phyloP scores from a whole-genome alignment of 2,113 vertebrate genomes.

The Pachyramphus minor region DNA sequence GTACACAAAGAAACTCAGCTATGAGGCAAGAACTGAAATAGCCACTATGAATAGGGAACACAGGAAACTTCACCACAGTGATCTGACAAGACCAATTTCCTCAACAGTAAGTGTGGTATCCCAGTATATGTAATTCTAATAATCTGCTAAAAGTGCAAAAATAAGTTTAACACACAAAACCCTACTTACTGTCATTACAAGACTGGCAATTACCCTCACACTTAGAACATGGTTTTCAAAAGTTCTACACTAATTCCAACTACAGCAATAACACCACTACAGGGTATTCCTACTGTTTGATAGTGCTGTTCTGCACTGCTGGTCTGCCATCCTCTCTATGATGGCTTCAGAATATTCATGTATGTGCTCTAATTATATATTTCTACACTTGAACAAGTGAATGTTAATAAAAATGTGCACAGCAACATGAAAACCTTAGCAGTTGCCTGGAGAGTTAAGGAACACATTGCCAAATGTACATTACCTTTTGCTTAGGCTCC shows the following conservation, averaged over 20 bases:
- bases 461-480: not conserved
- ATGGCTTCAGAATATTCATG: not conserved
- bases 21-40: not conserved
- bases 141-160: not conserved
- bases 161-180: not conserved
- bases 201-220: not conserved
- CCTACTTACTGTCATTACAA: not conserved
- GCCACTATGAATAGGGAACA: not conserved
- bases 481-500: not conserved
- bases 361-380: not conserved
- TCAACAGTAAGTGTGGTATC: not conserved
- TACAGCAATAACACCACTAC: not conserved
- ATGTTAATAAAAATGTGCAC: not conserved
- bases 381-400: not conserved
- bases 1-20: not conserved
- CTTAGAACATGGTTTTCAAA: not conserved
- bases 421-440: not conserved
- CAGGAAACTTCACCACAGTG: not conserved
- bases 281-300: not conserved
- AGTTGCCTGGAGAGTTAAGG: not conserved
- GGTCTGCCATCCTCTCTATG: not conserved
- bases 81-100: not conserved
- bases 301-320: not conserved
- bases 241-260: not conserved
- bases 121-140: not conserved